Base-by-base conservation (phyloP, 2,113 vertebrate genomes). In the Neogale vison region DNA sequence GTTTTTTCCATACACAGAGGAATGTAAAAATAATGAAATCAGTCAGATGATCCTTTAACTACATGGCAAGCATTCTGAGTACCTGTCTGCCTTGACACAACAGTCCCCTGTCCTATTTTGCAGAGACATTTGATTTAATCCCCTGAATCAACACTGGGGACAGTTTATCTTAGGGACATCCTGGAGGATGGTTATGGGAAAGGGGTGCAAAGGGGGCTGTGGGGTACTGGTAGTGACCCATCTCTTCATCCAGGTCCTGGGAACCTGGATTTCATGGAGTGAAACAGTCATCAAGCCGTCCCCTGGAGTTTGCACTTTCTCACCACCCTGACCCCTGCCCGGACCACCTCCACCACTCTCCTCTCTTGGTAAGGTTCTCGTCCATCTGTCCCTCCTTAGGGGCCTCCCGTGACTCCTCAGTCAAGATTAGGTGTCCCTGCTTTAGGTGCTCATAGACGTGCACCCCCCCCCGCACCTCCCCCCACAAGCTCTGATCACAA, bases 111-210 rank as follows among this genome's bases (percentile, higher is more conserved):
- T 87, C 42, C 6, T 47, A 15, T 61, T 97, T 86, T 76, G 55
- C 31, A 55, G 29, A 36, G 14, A 59, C 17, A 57, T 90, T 96
- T 87, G 61, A 45, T 74, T 95, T 95, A 96, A 95, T 94, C 74
- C 31, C 39, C 11, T 82, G 39, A 72, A 59, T 93, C 95, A 97
- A 97, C 90, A 77, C 31, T 8, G 34, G 42, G 55, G 36, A 36
- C 0, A 23, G 31, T 80, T 91, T 45, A 11, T 10, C 10, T 18
- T 34, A 39, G 14, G 29, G 47, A 15, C 15, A 1, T 29, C 59
- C 83, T 71, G n/a, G 59, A 76, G 47, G 18, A 34, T 1, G 29
- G 24, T 59, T 47, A 45, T 29, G 81, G 39, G 61, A 23, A 34
- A 63, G 7, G 13, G 63, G 6, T 34, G 3, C 8, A 29, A 29